A percentile compares a stretch with the other conserved stretches of the same genome.
phyloP scores from a whole-genome alignment of 1,140 invertebrate genomes.

The Dysdera silvatica region DNA sequence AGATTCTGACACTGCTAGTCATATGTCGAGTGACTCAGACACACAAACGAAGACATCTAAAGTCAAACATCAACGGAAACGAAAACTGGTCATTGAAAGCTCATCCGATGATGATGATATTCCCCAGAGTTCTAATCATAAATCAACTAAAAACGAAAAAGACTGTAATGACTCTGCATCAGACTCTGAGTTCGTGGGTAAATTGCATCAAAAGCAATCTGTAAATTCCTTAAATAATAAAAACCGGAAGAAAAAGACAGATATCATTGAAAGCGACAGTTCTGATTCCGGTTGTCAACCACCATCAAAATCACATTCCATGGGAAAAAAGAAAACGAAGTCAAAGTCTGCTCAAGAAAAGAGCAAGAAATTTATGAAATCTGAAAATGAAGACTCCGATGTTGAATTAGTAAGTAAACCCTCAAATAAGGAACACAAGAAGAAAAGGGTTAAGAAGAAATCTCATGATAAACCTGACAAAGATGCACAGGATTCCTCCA shows the following conservation, averaged over 20 bases:
- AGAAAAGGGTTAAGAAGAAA: constrained; percentile 30
- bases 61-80: constrained; percentile 18
- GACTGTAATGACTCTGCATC: constrained; percentile 22
- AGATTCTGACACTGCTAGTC: constrained; percentile 18
- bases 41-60: constrained; percentile 12
- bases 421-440: constrained; percentile 33
- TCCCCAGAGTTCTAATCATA: constrained; percentile 8
- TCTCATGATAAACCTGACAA: constrained; percentile 13
- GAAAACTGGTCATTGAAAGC: constrained; percentile 30
- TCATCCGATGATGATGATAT: constrained; percentile 27
- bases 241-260: constrained; percentile 41
- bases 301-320: constrained; percentile 60
- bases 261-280: constrained; percentile 35
- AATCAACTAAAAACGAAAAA: constrained; percentile 15
- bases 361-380: constrained; percentile 19
- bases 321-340: constrained; percentile 55
- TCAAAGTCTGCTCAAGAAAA: constrained; percentile 12
- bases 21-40: constrained; percentile 21
- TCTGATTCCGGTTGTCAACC: constrained; percentile 43
- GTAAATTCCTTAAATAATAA: constrained; percentile 2
- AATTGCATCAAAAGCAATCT: constrained; percentile 11
- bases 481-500: constrained; percentile 19
- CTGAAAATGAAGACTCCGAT: constrained; percentile 28
- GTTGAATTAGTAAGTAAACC: constrained; percentile 26
- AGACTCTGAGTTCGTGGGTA: constrained; percentile 27